Percentiles rank a stretch among this genome's conserved stretches.
These are phyloP conservation scores for Hydractinia echinata DNA, from an alignment of 30 jellyfish, hydroid and myxozoan genomes.

Conservation along the genomic window DNA sequence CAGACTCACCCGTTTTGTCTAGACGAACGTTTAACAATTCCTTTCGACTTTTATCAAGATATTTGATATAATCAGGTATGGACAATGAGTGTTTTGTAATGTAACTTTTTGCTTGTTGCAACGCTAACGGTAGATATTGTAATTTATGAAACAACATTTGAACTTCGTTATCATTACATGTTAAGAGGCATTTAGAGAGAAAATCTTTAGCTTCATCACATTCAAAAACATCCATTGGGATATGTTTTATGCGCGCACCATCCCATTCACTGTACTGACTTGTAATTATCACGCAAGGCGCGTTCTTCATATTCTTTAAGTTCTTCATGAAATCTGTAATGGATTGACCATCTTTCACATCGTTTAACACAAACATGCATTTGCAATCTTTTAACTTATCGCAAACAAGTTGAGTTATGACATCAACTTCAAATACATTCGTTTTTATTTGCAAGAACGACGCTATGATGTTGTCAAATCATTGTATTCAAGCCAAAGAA, in stretches of 20 bases:
- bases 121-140: conserved; percentile 54
- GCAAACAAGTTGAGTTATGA: not conserved
- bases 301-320: not conserved
- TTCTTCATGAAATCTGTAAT: conserved; percentile 20
- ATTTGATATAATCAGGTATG: conserved; percentile 23
- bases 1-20: not conserved
- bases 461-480: conserved; percentile 15
- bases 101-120: conserved; percentile 57
- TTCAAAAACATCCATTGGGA: conserved; percentile 23
- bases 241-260: conserved; percentile 8
- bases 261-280: conserved; percentile 41
- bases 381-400: no score
- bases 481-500: conserved; percentile 43
- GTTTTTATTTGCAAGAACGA: not conserved
- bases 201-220: conserved; percentile 28
- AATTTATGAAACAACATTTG: conserved; percentile 17
- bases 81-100: conserved; percentile 17
- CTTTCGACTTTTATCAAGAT: conserved; percentile 18
- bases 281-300: conserved; percentile 28
- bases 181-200: not conserved
- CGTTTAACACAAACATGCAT: conserved; percentile 34
- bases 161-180: conserved; percentile 23
- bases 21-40: conserved; percentile 22
- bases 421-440: not conserved
- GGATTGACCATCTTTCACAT: conserved; percentile 35